Conservation (phyloP, 2,113 vertebrate species). For the Barnardius zonarius region DNA sequence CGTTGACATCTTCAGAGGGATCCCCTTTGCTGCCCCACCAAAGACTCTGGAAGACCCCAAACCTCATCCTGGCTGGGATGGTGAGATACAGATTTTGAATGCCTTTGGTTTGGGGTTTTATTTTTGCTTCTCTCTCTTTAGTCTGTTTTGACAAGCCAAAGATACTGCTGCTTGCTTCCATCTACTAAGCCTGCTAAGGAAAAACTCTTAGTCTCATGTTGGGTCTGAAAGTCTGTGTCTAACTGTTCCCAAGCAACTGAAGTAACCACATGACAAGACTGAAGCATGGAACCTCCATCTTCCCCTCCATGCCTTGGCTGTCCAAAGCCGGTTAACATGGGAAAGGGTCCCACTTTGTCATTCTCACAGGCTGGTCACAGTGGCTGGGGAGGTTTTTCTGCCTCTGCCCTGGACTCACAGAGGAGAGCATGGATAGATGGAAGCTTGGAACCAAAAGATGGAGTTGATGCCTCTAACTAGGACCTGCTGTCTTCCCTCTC, state of each 20-base stretch:
- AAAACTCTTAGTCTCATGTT: background rate
- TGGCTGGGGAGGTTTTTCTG: background rate
- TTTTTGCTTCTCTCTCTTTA: background rate
- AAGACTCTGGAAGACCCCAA: slow-evolving; percentile 82
- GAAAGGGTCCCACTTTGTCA: background rate
- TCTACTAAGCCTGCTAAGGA: background rate
- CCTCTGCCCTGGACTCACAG: background rate
- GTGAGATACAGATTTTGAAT: slow-evolving; percentile 60
- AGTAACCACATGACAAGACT: background rate
- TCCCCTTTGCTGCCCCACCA: slow-evolving; percentile 87
- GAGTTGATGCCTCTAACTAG: background rate
- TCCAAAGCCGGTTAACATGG: background rate
- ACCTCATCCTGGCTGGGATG: slow-evolving; percentile 89
- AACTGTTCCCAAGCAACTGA: background rate
- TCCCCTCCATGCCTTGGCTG: background rate
- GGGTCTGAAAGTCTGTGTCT: background rate
- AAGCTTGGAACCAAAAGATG: background rate
- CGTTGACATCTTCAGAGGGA: slow-evolving; percentile 89
- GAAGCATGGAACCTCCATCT: background rate
- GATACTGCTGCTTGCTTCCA: background rate
- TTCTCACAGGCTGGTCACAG: accelerated
- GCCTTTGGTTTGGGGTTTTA: background rate
- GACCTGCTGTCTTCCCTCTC: background rate
- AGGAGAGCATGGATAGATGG: background rate
- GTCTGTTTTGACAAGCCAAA: background rate